Conservation (phyloP, 2,888 invertebrate species). For the Leptopilina drosophilae region DNA sequence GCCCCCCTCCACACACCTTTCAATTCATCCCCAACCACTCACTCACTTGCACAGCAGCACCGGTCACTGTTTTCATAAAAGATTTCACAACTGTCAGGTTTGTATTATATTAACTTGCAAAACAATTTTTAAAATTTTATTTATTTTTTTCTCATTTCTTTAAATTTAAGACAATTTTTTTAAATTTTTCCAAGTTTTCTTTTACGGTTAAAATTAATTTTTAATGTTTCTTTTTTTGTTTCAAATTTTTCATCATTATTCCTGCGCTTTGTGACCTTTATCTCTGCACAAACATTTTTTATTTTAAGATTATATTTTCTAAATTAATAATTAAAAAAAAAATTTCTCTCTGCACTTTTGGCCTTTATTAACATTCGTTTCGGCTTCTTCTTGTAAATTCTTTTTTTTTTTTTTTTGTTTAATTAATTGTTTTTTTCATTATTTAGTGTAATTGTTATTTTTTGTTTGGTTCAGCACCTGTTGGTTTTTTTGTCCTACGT, state of each 20-base stretch:
- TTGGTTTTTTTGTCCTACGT: slow-evolving; percentile 72
- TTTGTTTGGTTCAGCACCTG: slow-evolving; percentile 74
- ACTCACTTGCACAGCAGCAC: slow-evolving; percentile 69
- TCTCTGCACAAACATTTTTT: too few relatives aligned
- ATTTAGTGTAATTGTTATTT: slow-evolving; percentile 61
- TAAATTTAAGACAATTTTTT: too few relatives aligned
- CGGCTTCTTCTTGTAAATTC: slow-evolving; percentile 6
- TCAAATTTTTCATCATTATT: too few relatives aligned
- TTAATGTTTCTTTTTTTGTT: too few relatives aligned
- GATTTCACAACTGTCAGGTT: slow-evolving; percentile 73
- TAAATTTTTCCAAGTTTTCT: not conserved
- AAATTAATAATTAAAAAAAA: too few relatives aligned
- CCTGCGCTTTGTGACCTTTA: too few relatives aligned
- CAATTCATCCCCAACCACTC: slow-evolving; percentile 69
- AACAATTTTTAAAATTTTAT: too few relatives aligned
- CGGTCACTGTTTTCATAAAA: slow-evolving; percentile 73
- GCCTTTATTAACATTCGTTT: slow-evolving; percentile 47
- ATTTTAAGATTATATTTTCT: too few relatives aligned
- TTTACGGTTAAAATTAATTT: not conserved
- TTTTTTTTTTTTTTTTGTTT: too few relatives aligned
- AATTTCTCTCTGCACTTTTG: slow-evolving; percentile 1
- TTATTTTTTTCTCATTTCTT: too few relatives aligned
- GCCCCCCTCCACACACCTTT: slow-evolving; percentile 67
- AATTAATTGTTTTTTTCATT: slow-evolving; percentile 54
- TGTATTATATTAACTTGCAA: too few relatives aligned